Conservation (phyloP, 2,888 invertebrate species). For the Dorcus parallelipipedus region DNA sequence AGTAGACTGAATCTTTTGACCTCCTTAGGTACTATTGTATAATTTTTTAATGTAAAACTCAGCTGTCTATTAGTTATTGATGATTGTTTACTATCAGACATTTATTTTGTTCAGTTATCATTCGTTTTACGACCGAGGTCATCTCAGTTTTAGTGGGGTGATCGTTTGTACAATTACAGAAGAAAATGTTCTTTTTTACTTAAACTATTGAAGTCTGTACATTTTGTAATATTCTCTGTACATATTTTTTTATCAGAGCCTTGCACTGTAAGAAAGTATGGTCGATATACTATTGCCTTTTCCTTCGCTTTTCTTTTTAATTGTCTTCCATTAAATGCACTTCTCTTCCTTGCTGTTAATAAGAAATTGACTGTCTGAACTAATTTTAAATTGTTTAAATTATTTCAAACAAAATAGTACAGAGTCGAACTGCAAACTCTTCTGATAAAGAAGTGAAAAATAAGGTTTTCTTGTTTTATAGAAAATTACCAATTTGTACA, state of each 20-base stretch:
- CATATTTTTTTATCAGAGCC: neutral
- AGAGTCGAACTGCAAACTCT: too few species aligned
- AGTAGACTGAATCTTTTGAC: constrained; percentile 44
- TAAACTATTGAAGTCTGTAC: constrained; percentile 47
- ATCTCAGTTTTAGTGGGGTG: constrained; percentile 52
- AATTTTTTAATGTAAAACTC: constrained; percentile 47
- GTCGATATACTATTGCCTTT: neutral
- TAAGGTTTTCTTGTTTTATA: constrained; percentile 18
- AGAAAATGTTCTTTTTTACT: constrained; percentile 37
- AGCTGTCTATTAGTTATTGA: constrained; percentile 17
- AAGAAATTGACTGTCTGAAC: too few species aligned
- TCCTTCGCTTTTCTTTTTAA: too few species aligned
- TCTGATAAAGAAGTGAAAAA: too few species aligned
- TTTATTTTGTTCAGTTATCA: constrained; percentile 1
- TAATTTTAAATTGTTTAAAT: too few species aligned
- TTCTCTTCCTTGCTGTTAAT: too few species aligned
- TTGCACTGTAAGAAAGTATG: neutral
- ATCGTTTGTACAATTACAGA: constrained; percentile 38
- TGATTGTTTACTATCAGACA: constrained; percentile 23
- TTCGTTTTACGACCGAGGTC: constrained; percentile 18
- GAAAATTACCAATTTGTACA: constrained; percentile 47
- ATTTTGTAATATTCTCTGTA: constrained; percentile 43
- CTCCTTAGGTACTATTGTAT: constrained; percentile 18
- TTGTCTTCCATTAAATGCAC: too few species aligned
- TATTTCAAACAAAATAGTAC: too few species aligned